phyloP scores from a whole-genome alignment of 2,113 vertebrate species.

The Microtus richardsoni region DNA sequence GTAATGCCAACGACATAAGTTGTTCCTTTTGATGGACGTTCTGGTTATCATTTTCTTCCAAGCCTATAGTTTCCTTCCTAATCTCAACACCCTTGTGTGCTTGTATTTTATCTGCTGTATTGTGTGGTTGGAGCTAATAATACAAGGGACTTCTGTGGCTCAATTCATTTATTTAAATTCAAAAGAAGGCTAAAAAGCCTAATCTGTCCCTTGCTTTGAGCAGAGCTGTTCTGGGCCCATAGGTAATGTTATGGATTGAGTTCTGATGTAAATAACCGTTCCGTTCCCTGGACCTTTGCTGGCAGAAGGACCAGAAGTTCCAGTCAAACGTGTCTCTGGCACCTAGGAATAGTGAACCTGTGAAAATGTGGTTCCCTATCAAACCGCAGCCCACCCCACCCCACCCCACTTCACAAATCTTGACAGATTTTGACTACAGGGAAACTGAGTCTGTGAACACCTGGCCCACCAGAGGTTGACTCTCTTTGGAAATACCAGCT shows the following conservation, averaged over 20 bases:
- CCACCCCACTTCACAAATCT: neutral
- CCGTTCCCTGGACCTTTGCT: neutral
- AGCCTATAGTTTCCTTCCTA: slow-evolving; percentile 14
- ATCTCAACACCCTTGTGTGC: neutral
- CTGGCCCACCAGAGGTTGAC: neutral
- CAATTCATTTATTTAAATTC: slow-evolving; percentile 70
- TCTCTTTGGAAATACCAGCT: neutral
- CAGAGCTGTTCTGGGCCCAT: neutral
- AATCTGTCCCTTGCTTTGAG: slow-evolving; percentile 44
- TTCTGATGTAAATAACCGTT: slow-evolving; percentile 29
- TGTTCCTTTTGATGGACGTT: slow-evolving; percentile 25
- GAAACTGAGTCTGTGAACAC: neutral
- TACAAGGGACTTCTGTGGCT: slow-evolving; percentile 36
- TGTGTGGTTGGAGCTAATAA: slow-evolving; percentile 52
- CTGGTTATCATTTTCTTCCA: slow-evolving; percentile 13
- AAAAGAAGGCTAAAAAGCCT: slow-evolving; percentile 58
- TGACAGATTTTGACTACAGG: neutral
- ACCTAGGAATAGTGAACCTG: neutral
- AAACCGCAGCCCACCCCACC: neutral
- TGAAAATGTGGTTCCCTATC: neutral
- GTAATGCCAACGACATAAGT: neutral
- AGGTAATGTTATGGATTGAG: slow-evolving; percentile 41
- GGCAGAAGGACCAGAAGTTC: neutral
- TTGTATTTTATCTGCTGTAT: slow-evolving; percentile 49
- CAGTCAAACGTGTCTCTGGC: neutral